Evolutionary conservation across 2,797 vertebrate species (phyloP).

Genomic region (Manis javanica): DNA sequence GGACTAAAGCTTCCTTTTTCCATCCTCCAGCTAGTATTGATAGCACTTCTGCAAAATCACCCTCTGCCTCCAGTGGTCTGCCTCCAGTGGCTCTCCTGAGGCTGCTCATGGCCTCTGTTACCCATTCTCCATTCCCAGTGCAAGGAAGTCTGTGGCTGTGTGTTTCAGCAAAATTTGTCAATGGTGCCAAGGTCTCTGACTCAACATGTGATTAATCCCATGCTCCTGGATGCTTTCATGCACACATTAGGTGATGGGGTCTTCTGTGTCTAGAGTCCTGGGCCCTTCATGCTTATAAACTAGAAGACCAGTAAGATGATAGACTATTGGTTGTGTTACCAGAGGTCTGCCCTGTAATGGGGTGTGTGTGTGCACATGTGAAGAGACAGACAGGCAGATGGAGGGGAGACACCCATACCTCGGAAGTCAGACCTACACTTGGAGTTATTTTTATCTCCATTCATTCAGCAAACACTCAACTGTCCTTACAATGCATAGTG

Average conservation of each 20-base stretch:
- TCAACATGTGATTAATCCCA: neutral
- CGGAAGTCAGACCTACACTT: neutral
- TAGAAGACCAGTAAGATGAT: neutral
- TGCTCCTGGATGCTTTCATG: neutral
- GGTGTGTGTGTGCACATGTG: accelerated
- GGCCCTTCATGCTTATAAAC: neutral
- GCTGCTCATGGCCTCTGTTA: neutral
- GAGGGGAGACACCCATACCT: neutral
- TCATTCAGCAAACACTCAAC: slow-evolving; percentile 28
- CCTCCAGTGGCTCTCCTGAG: neutral
- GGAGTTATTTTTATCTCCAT: slow-evolving; percentile 31
- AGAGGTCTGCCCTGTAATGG: neutral
- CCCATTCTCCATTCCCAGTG: neutral
- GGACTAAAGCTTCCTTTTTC: neutral
- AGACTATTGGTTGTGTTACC: neutral
- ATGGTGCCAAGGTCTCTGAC: neutral
- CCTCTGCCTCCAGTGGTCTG: neutral
- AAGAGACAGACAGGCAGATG: neutral
- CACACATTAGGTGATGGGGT: neutral
- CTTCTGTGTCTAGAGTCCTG: neutral
- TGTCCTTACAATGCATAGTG: neutral
- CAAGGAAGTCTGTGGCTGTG: neutral
- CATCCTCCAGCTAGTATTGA: neutral
- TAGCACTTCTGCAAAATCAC: neutral
- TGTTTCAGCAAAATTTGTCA: neutral